Evolutionary conservation across 2,113 vertebrate genomes (phyloP).

Genomic region (Grallaria varia): DNA sequence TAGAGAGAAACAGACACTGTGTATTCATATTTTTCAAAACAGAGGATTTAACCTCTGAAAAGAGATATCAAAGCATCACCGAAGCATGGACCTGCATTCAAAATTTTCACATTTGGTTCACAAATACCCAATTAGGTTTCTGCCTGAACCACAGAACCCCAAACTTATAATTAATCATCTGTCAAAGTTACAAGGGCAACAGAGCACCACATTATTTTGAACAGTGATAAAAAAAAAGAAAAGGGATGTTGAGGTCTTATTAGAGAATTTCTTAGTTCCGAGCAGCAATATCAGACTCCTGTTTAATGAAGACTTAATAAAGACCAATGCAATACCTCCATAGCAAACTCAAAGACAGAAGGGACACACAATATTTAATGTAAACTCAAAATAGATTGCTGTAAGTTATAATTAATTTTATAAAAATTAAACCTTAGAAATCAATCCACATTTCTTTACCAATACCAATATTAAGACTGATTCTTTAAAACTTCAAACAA

Average conservation of each 20-base stretch:
- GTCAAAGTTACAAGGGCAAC: constrained; percentile 51
- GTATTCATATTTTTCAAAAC: constrained; percentile 25
- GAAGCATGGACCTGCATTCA: constrained; percentile 44
- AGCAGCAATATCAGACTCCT: neutral
- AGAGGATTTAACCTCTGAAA: constrained; percentile 54
- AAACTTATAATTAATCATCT: constrained; percentile 68
- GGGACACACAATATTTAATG: neutral
- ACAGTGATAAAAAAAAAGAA: neutral
- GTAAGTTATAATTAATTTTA: neutral
- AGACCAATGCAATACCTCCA: neutral
- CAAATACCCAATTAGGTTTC: constrained; percentile 68
- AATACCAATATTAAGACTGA: neutral
- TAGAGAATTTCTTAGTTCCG: neutral
- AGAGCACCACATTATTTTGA: constrained; percentile 19
- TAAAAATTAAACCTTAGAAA: neutral
- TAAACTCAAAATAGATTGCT: neutral
- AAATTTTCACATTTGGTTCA: constrained; percentile 53
- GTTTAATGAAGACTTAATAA: neutral
- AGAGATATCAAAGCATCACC: constrained; percentile 46
- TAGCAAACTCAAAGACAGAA: neutral
- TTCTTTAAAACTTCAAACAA: neutral
- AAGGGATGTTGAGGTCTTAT: neutral
- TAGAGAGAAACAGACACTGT: neutral
- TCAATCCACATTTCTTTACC: neutral
- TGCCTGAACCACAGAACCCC: constrained; percentile 35